Conservation (phyloP, 2,113 vertebrate species). For the Propithecus coquereli region DNA sequence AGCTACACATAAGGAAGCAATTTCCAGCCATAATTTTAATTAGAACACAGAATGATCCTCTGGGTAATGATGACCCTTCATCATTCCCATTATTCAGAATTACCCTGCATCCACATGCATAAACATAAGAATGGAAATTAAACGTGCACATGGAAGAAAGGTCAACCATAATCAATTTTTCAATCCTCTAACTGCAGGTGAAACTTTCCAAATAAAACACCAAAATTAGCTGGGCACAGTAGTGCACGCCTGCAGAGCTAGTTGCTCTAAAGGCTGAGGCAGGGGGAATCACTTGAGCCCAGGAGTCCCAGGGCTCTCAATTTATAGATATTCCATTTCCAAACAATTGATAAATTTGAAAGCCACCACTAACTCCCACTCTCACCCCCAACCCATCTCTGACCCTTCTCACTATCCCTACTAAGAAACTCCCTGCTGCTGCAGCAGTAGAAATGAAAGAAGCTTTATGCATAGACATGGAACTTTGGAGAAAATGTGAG, state of each 20-base stretch:
- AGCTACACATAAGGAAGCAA: slow-evolving; percentile 74
- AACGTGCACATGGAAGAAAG: neutral
- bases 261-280: too few relatives aligned
- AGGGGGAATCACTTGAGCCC: too few relatives aligned
- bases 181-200: slow-evolving; percentile 34
- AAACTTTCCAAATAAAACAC: slow-evolving; percentile 30
- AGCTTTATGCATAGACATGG: neutral
- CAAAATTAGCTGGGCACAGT: neutral
- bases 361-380: neutral
- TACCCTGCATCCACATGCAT: slow-evolving; percentile 40
- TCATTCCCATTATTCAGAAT: slow-evolving; percentile 50
- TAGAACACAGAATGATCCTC: slow-evolving; percentile 65
- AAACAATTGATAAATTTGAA: neutral
- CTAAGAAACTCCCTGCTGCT: neutral
- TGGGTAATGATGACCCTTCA: slow-evolving; percentile 55
- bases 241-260: too few relatives aligned
- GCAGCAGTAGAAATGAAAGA: neutral
- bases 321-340: neutral
- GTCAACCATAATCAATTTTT: neutral
- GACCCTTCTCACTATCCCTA: neutral
- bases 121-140: slow-evolving; percentile 42
- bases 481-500: neutral
- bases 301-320: neutral
- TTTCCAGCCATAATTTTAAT: slow-evolving; percentile 74
- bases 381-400: neutral